These are phyloP conservation scores for Sycophila texana DNA, from an alignment of 2,888 invertebrate species.

Conservation along the genomic window DNA sequence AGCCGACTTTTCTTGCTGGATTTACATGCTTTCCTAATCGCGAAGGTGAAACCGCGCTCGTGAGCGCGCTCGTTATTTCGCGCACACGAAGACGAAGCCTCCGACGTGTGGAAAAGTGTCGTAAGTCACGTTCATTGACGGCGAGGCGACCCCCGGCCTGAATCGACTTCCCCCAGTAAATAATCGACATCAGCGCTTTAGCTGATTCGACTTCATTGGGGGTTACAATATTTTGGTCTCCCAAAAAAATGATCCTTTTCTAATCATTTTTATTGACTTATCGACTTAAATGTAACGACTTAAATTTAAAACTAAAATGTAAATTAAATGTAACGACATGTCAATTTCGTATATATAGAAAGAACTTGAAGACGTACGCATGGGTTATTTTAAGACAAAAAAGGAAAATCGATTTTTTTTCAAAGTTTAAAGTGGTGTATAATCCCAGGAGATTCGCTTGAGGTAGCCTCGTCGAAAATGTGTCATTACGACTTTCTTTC, in stretches of 20 bases:
- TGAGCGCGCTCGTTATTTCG: neutral
- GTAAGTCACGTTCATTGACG: constrained; percentile 43
- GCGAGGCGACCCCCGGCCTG: constrained; percentile 21
- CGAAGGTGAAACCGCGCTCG: constrained; percentile 24
- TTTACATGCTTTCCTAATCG: constrained; percentile 40
- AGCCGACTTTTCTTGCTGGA: constrained; percentile 13
- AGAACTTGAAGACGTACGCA: neutral
- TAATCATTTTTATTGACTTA: neutral
- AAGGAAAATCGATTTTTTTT: too few species aligned
- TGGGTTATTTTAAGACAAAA: too few species aligned
- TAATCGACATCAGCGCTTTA: neutral
- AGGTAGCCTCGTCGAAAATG: too few species aligned
- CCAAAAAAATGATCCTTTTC: too few species aligned
- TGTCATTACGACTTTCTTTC: constrained; percentile 30
- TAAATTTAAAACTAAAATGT: too few species aligned
- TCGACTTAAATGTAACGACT: too few species aligned
- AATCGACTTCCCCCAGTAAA: constrained; percentile 21
- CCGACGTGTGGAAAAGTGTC: constrained; percentile 36
- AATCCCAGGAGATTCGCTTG: too few species aligned
- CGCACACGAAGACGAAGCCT: neutral
- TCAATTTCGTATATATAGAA: neutral
- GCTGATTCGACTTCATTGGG: neutral
- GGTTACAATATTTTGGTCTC: too few species aligned
- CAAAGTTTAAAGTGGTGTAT: too few species aligned
- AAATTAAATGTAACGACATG: too few species aligned